Base-by-base conservation (phyloP, 2,113 vertebrate species). In the Channa argus region DNA sequence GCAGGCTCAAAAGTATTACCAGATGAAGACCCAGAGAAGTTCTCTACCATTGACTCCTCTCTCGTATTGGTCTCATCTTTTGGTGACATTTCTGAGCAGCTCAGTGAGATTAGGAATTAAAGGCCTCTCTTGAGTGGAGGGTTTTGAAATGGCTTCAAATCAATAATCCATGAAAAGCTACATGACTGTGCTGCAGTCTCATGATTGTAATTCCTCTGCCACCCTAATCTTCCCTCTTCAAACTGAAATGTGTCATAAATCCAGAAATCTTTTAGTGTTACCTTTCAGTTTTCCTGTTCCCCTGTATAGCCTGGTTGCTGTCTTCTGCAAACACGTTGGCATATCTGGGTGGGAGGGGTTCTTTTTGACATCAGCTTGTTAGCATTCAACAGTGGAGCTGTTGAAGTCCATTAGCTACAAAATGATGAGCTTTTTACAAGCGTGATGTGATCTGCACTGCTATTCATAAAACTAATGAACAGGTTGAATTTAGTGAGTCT, bases 181-280 rank as follows among this genome's bases (percentile, higher is more conserved):
- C 79, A 71, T 15, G 64, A 73, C 39, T 70, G 61, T 59, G 63
- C 45, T 58, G 66, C 62, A 6, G 59, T 75, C 15, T 77, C 66
- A 54, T 79, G 52, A 63, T 53, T 85, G 70, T 77, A 84, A 79
- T 85, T 77, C 72, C 53, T 44, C 44, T 10, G 9, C 2, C 71
- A 61, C 41, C 56, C 46, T 72, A 61, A 70, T 83, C 71, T 70
- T 60, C 10, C 5, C 39, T 66, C 46, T 79, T 69, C 45, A 73
- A 24, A 59, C n/a, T 59, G 15, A 70, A 58, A 78, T 41, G 13
- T 39, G 8, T 38, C 9, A 71, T 60, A 37, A 54, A 83, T 54
- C 13, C 14, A 43, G 38, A 11, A 66, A 34, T n/a, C 47, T 69
- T 65, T 64, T 11, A 10, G 10, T 53, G 54, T 74, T 41, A 33